phyloP scores from a whole-genome alignment of 1,140 invertebrate species.

The Drosophila kikkawai region DNA sequence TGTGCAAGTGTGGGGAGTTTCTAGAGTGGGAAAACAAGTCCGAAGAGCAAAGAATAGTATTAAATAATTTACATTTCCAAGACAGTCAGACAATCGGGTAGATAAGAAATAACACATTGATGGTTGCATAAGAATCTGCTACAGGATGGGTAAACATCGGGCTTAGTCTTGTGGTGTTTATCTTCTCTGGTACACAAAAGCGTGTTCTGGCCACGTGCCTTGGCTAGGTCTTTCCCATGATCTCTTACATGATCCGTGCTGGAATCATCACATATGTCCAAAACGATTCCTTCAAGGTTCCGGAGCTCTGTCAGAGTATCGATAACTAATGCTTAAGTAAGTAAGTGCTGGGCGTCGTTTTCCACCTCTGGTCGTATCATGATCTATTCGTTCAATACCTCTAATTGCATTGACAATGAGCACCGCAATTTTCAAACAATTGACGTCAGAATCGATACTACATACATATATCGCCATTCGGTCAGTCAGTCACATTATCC shows the following conservation, averaged over 20 bases:
- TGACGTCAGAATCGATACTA: slow-evolving; percentile 60
- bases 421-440: slow-evolving; percentile 53
- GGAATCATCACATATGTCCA: slow-evolving; percentile 41
- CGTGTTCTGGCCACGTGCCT: slow-evolving; percentile 45
- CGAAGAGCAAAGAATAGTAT: slow-evolving; percentile 40
- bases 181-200: slow-evolving; percentile 23
- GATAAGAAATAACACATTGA: slow-evolving; percentile 33
- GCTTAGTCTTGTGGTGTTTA: slow-evolving; percentile 3
- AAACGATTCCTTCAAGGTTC: slow-evolving; percentile 27
- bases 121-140: slow-evolving; percentile 20
- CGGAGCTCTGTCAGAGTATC: slow-evolving; percentile 21
- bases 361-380: slow-evolving; percentile 39
- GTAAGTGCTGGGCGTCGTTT: slow-evolving; percentile 25
- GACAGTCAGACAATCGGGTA: slow-evolving; percentile 10
- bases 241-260: slow-evolving; percentile 24
- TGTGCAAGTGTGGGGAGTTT: slow-evolving; percentile 67
- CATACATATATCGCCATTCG: background rate
- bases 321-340: slow-evolving; percentile 55
- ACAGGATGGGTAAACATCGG: slow-evolving; percentile 28
- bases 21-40: slow-evolving; percentile 35
- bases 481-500: slow-evolving; percentile 29
- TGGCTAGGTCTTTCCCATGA: slow-evolving; percentile 16
- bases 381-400: slow-evolving; percentile 21
- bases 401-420: slow-evolving; percentile 67
- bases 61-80: slow-evolving; percentile 41